Evolutionary conservation across 1,140 invertebrate species (phyloP).

Genomic region (Pseudomyrmex pallidus): DNA sequence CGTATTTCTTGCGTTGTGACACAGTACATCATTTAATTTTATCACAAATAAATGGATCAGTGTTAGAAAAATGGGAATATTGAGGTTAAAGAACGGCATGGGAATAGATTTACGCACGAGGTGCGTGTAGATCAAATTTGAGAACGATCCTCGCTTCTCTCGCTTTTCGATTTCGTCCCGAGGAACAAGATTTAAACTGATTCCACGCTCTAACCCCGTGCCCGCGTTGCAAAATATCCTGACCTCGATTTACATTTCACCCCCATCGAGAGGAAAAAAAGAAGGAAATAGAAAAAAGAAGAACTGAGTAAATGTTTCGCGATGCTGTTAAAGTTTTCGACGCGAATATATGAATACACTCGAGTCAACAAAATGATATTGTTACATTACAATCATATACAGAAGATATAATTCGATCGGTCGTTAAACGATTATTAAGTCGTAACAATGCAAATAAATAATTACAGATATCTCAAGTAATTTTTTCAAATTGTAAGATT

Average conservation of each 20-base stretch:
- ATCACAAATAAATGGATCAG: not conserved
- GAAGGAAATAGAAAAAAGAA: conserved; percentile 35
- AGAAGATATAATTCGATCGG: not conserved
- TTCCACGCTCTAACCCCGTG: conserved; percentile 52
- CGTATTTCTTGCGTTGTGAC: not conserved
- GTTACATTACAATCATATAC: not conserved
- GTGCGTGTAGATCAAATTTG: conserved; percentile 57
- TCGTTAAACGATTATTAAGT: conserved; percentile 13
- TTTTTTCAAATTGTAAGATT: not conserved
- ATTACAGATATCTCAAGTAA: not conserved
- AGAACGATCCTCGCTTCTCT: conserved; percentile 34
- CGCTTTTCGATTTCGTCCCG: conserved; percentile 55
- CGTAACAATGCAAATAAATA: too few relatives aligned
- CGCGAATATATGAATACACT: not conserved
- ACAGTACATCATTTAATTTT: too few relatives aligned
- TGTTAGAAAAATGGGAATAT: conserved; percentile 23
- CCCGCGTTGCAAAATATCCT: conserved; percentile 59
- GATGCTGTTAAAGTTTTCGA: conserved; percentile 24
- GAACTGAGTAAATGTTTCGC: conserved; percentile 19
- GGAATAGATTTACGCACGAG: conserved; percentile 40
- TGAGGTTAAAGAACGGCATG: not conserved
- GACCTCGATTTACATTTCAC: conserved; percentile 57
- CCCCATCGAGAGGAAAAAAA: conserved; percentile 31
- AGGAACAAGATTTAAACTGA: conserved; percentile 60
- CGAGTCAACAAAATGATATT: too few relatives aligned